Evolutionary conservation across 2,888 invertebrate species (phyloP), one percentile per base, ranked within the genome.

Genomic region (Agonopterix arenella): DNA sequence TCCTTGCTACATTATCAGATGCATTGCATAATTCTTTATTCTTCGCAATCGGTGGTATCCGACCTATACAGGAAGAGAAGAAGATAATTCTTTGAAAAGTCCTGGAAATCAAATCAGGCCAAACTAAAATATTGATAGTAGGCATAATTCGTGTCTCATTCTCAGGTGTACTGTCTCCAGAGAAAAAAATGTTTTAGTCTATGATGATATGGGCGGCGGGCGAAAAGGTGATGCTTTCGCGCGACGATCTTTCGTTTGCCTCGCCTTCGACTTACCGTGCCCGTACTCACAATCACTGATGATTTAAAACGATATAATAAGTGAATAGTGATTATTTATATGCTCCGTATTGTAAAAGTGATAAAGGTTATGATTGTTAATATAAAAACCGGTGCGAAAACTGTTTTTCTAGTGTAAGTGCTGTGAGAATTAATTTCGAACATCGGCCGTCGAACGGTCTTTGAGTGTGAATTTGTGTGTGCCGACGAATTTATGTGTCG

Each of bases 221-320:
- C 76, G 28, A 28, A 28, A 77, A 82, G 73, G 76, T 76, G 73
- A 76, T 79, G 76, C 74, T 76, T 79, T 80, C 73, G 44, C 44
- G 46, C 75, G 76, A 72, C 73, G 80, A 74, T 81, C 81, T 82
- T 70, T 59, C 58, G 56, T 59, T 47, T 68, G 84, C 83, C 80
- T 84, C 72, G 81, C 72, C 74, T 73, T 75, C 79, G 80, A 79
- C 74, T 83, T 81, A 82, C 82, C 82, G 84, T 79, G 82, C 73
- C 78, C 84, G 86, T 86, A 83, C 84, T 85, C 79, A 80, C 66
- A 80, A 73, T 79, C 80, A 78, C 84, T 76, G 78, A 81, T 83
- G 80, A 76, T 81, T 67, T 76, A 64, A 60, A 71, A 67, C 61
- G 68, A 73, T 73, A 73, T 76, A 5, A 55, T 79, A 71, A 72